phyloP scores from a whole-genome alignment of 2,797 vertebrate genomes.

The Chaunax sp. region DNA sequence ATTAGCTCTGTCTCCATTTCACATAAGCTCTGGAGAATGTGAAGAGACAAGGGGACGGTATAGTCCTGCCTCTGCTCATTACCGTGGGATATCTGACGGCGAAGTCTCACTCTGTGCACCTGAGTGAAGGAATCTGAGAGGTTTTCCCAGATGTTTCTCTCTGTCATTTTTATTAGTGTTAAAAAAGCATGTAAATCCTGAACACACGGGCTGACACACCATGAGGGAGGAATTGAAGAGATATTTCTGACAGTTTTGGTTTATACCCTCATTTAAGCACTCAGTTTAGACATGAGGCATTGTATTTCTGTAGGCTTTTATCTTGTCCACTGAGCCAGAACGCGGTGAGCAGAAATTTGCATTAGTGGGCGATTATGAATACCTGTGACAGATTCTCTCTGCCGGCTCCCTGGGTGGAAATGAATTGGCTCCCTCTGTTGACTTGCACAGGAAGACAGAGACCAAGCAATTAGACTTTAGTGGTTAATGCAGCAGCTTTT shows the following conservation, averaged over 20 bases:
- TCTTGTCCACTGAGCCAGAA: slow-evolving; percentile 84
- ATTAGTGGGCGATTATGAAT: slow-evolving; percentile 88
- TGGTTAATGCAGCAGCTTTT: slow-evolving; percentile 87
- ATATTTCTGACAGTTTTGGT: slow-evolving; percentile 84
- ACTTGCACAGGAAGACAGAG: slow-evolving; percentile 84
- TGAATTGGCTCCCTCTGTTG: slow-evolving; percentile 86
- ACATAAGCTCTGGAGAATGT: slow-evolving; percentile 63
- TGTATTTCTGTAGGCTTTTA: slow-evolving; percentile 84
- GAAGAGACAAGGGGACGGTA: slow-evolving; percentile 63
- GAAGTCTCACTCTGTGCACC: slow-evolving; percentile 64
- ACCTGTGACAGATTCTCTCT: slow-evolving; percentile 87
- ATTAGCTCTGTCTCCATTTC: slow-evolving; percentile 78
- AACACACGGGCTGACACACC: slow-evolving; percentile 74
- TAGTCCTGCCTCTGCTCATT: slow-evolving; percentile 78
- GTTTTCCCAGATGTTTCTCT: slow-evolving; percentile 77
- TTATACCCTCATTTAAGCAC: slow-evolving; percentile 85
- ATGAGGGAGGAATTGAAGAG: slow-evolving; percentile 75
- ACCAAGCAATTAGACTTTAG: slow-evolving; percentile 87
- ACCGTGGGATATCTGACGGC: slow-evolving; percentile 75
- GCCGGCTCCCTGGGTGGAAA: slow-evolving; percentile 83
- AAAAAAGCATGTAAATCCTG: slow-evolving; percentile 75
- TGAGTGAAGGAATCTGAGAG: slow-evolving; percentile 73
- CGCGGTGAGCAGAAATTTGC: slow-evolving; percentile 82
- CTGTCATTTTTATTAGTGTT: slow-evolving; percentile 76
- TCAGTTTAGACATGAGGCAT: slow-evolving; percentile 82